Conservation (phyloP, 2,113 vertebrate species). For the Megaceryle torquata region DNA sequence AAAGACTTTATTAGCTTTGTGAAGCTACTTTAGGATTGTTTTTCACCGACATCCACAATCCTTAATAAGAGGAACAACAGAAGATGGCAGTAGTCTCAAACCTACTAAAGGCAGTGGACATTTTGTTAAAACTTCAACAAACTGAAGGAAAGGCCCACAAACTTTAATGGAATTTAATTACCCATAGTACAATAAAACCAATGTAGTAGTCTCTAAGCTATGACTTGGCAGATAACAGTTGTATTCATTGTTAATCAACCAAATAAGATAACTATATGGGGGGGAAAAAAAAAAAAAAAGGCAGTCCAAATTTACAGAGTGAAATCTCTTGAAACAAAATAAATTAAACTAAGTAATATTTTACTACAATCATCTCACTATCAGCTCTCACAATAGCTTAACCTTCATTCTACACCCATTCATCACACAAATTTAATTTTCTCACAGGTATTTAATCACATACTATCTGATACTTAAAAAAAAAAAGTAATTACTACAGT, state of each 20-base stretch:
- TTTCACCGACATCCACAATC: neutral
- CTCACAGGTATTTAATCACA: slow-evolving; percentile 92
- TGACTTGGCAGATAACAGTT: slow-evolving; percentile 40
- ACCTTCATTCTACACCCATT: slow-evolving; percentile 85
- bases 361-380: slow-evolving; percentile 83
- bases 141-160: neutral
- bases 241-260: slow-evolving; percentile 60
- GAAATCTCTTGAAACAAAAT: slow-evolving; percentile 83
- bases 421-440: slow-evolving; percentile 93
- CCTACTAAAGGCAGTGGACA: neutral
- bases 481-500: slow-evolving; percentile 87
- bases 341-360: slow-evolving; percentile 85
- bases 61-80: neutral
- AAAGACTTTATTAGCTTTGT: neutral
- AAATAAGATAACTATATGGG: slow-evolving; percentile 74
- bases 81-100: neutral
- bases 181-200: slow-evolving; percentile 21
- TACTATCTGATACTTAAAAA: slow-evolving; percentile 82
- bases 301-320: slow-evolving; percentile 62
- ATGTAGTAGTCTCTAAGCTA: slow-evolving; percentile 8
- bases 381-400: slow-evolving; percentile 85
- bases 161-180: slow-evolving; percentile 24
- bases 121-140: neutral
- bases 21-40: neutral
- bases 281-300: neutral